Evolutionary conservation across 2,797 vertebrate genomes (phyloP).

Genomic region (Manis crassicaudata): DNA sequence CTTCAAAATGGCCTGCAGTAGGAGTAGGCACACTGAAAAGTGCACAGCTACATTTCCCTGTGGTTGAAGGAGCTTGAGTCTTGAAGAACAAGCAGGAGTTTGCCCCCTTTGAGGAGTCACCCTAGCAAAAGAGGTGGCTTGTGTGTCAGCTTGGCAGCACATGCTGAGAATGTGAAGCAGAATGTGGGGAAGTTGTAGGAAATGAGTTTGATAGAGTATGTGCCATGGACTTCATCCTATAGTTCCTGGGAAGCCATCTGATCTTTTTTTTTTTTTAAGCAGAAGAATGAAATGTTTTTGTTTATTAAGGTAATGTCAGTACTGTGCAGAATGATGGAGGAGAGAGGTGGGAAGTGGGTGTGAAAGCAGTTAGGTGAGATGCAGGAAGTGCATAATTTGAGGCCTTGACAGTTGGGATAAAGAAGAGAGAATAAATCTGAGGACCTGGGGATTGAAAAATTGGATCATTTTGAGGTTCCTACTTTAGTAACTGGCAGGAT

Average conservation of each 20-base stretch:
- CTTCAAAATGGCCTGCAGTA: not conserved
- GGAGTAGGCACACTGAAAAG: not conserved
- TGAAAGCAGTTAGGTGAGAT: not conserved
- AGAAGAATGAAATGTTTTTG: not conserved
- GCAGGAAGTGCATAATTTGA: accelerated
- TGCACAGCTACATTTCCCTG: not conserved
- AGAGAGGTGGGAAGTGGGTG: not conserved
- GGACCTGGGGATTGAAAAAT: not conserved
- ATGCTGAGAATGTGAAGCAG: not conserved
- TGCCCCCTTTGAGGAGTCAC: not conserved
- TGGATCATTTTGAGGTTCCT: accelerated
- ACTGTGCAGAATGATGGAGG: not conserved
- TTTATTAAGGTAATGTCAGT: not conserved
- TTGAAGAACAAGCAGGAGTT: not conserved
- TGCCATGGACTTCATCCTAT: not conserved
- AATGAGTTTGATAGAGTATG: not conserved
- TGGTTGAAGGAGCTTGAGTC: not conserved
- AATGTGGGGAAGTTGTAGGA: not conserved
- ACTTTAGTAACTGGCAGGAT: not conserved
- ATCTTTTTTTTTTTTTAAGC: not conserved
- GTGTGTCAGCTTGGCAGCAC: too few species aligned
- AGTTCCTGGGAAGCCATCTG: not conserved
- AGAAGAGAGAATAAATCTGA: not conserved
- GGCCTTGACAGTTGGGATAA: not conserved
- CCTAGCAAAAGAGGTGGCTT: not conserved